Percentiles rank a stretch among this genome's conserved stretches.
Evolutionary conservation across 2,888 invertebrate genomes (phyloP).

Genomic region (Germaria angustata): DNA sequence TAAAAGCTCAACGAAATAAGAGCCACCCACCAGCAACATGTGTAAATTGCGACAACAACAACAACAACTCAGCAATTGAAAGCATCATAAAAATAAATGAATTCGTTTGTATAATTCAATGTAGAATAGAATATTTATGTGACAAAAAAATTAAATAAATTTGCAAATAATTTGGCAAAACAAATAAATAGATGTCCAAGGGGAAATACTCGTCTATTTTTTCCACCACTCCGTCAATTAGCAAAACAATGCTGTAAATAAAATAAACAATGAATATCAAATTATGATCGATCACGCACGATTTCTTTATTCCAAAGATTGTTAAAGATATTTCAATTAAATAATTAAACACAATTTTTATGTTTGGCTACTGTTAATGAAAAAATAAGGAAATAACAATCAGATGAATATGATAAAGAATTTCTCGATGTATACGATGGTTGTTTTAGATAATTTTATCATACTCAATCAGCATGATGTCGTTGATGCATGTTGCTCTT

Average conservation of each 20-base stretch:
- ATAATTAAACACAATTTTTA: slow-evolving; percentile 36
- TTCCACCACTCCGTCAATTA: neutral
- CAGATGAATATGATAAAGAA: slow-evolving; percentile 28
- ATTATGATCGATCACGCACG: slow-evolving; percentile 55
- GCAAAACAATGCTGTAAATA: neutral
- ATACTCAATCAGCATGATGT: too few species aligned
- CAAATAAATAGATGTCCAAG: too few species aligned
- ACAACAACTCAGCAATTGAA: slow-evolving; percentile 1
- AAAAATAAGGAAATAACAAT: neutral
- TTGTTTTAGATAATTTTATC: neutral
- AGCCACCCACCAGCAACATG: slow-evolving; percentile 28
- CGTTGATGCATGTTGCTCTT: too few species aligned
- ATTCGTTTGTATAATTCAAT: slow-evolving; percentile 1
- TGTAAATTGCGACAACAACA: slow-evolving; percentile 18
- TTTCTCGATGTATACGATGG: slow-evolving; percentile 19
- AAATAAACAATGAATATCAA: slow-evolving; percentile 5
- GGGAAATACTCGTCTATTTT: too few species aligned
- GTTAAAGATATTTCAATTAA: slow-evolving; percentile 44
- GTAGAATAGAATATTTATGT: too few species aligned
- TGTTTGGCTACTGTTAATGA: slow-evolving; percentile 58
- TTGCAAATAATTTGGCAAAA: neutral
- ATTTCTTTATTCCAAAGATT: slow-evolving; percentile 4
- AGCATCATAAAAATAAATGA: slow-evolving; percentile 33
- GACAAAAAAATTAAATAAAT: neutral
- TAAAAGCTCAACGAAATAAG: slow-evolving; percentile 26